Conservation (phyloP, 2,888 invertebrate species). For the Pandemis heparana region DNA sequence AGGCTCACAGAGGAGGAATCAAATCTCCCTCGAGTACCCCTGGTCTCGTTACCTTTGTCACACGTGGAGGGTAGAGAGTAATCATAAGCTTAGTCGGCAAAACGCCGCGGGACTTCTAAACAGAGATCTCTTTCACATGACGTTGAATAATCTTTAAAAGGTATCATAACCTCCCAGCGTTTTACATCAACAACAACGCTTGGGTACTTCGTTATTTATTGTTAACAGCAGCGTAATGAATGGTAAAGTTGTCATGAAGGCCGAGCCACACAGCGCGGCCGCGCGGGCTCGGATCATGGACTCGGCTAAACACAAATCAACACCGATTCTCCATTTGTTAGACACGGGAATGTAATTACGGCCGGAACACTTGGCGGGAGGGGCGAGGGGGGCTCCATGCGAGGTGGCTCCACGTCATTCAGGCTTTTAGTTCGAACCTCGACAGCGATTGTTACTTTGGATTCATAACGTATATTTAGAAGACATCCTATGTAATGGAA, state of each 20-base stretch:
- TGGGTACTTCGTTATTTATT: not conserved
- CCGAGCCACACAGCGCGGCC: constrained; percentile 34
- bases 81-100: not conserved
- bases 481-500: constrained; percentile 50
- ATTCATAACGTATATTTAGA: constrained; percentile 63
- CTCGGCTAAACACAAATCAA: constrained; percentile 85
- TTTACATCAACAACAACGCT: not conserved
- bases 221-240: constrained; percentile 18
- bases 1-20: not conserved
- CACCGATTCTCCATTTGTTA: constrained; percentile 87
- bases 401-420: constrained; percentile 73
- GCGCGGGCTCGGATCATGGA: constrained; percentile 66
- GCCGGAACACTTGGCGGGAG: constrained; percentile 79
- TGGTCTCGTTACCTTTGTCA: not conserved
- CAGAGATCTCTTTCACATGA: not conserved
- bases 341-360: constrained; percentile 87
- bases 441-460: constrained; percentile 80
- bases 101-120: not conserved
- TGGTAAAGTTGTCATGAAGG: constrained; percentile 29
- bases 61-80: not conserved
- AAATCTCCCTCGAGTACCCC: not conserved
- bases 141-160: not conserved
- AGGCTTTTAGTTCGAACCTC: constrained; percentile 80
- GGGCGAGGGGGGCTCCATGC: constrained; percentile 52
- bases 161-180: not conserved